phyloP scores from a whole-genome alignment of 2,113 vertebrate genomes.

The Xiphias gladius region DNA sequence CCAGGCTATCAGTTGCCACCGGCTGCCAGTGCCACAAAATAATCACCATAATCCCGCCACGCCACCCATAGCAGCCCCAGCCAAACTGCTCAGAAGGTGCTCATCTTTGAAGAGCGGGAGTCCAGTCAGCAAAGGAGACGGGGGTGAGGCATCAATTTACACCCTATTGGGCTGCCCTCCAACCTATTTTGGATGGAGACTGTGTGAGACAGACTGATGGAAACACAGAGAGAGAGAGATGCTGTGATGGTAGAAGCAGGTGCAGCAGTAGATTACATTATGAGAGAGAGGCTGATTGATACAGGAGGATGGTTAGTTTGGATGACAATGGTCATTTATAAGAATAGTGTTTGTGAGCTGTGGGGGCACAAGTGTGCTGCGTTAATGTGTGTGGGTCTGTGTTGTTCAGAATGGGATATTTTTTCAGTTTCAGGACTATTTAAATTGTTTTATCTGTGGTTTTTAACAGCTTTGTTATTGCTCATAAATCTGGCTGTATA shows the following conservation, averaged over 20 bases:
- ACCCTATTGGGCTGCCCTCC: conserved; percentile 42
- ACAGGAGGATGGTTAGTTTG: conserved; percentile 42
- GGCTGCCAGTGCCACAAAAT: conserved; percentile 25
- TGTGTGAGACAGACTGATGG: conserved; percentile 30
- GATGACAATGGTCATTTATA: conserved; percentile 38
- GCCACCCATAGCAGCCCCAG: conserved; percentile 7
- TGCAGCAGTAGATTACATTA: conserved; percentile 55
- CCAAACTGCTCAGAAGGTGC: conserved; percentile 42
- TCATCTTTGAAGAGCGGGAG: conserved; percentile 53
- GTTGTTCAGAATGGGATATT: conserved; percentile 4
- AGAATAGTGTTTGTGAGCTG: conserved; percentile 28
- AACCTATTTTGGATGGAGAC: conserved; percentile 39
- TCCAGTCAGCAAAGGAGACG: conserved; percentile 57
- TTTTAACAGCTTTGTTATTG: background rate
- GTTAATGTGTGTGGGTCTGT: conserved; percentile 28
- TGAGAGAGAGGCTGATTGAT: conserved; percentile 50
- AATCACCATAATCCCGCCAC: conserved; percentile 49
- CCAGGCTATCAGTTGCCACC: conserved; percentile 26
- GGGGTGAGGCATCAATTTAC: conserved; percentile 43
- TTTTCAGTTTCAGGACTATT: background rate
- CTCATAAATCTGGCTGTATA: background rate
- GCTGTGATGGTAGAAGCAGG: conserved; percentile 48
- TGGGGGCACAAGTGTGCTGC: conserved; percentile 18
- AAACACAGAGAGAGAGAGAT: conserved; percentile 42
- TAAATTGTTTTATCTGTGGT: background rate